phyloP scores from a whole-genome alignment of 2,797 vertebrate genomes.

The Otolemur crassicaudatus region DNA sequence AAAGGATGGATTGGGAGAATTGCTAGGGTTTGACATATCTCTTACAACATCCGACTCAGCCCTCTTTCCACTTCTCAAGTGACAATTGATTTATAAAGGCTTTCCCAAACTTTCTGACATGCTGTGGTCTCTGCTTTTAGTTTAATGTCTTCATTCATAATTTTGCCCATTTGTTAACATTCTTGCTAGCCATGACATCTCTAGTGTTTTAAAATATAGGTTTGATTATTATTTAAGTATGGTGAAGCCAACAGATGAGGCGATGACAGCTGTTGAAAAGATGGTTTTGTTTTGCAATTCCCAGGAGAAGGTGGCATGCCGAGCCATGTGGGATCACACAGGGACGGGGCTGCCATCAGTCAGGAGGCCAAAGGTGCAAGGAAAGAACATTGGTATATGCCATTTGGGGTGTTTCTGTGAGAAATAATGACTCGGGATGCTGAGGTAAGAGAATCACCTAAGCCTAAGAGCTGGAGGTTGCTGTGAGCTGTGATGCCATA shows the following conservation, averaged over 20 bases:
- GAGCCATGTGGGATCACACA: no score
- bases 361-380: not conserved
- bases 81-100: not conserved
- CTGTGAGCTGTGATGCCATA: no score
- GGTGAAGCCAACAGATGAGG: not conserved
- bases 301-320: not conserved
- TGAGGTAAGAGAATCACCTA: no score
- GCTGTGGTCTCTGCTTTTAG: not conserved
- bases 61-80: not conserved
- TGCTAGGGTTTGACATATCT: not conserved
- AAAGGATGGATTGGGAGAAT: no score
- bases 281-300: not conserved
- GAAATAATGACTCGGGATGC: not conserved
- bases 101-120: slow-evolving; percentile 2
- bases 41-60: not conserved
- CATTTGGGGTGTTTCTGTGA: not conserved
- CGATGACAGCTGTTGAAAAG: not conserved
- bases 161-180: not conserved
- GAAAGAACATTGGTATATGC: not conserved
- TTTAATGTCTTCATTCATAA: not conserved
- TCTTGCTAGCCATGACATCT: not conserved
- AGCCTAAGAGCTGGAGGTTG: no score
- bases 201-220: slow-evolving; percentile 22
- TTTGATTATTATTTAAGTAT: not conserved
- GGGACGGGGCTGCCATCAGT: not conserved